Evolutionary conservation across 1,140 invertebrate species (phyloP).

Genomic region (Maniola jurtina): DNA sequence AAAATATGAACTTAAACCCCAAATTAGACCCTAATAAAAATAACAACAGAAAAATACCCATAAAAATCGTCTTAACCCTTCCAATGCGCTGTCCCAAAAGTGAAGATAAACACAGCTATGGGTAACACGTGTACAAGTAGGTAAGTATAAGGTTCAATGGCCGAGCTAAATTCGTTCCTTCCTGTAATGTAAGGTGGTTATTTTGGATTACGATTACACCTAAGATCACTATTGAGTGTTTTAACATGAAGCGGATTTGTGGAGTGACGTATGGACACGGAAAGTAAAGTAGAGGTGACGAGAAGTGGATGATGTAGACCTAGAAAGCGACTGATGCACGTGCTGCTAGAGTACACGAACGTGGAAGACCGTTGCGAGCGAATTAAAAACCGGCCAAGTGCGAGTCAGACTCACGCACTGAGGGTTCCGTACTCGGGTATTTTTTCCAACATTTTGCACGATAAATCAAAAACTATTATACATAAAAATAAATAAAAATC

Average conservation of each 20-base stretch:
- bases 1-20: neutral
- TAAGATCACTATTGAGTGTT: conserved; percentile 39
- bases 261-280: conserved; percentile 33
- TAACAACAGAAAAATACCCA: neutral
- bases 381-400: too few species aligned
- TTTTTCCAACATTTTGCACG: too few species aligned
- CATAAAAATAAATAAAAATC: too few species aligned
- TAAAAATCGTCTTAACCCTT: neutral
- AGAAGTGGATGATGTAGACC: conserved; percentile 1
- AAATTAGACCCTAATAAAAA: neutral
- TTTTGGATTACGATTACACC: conserved; percentile 59
- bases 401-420: too few species aligned
- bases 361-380: too few species aligned
- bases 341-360: too few species aligned
- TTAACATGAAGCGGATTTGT: conserved; percentile 33
- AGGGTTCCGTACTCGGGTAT: too few species aligned
- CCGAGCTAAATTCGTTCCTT: conserved; percentile 57
- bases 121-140: conserved; percentile 40
- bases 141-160: conserved; percentile 45
- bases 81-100: conserved; percentile 19
- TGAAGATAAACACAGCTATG: conserved; percentile 22
- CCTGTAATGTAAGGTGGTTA: conserved; percentile 51
- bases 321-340: too few species aligned
- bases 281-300: neutral
- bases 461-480: too few species aligned